Conservation (phyloP, 1,140 invertebrate genomes). For the Zaprionus nigranus region DNA sequence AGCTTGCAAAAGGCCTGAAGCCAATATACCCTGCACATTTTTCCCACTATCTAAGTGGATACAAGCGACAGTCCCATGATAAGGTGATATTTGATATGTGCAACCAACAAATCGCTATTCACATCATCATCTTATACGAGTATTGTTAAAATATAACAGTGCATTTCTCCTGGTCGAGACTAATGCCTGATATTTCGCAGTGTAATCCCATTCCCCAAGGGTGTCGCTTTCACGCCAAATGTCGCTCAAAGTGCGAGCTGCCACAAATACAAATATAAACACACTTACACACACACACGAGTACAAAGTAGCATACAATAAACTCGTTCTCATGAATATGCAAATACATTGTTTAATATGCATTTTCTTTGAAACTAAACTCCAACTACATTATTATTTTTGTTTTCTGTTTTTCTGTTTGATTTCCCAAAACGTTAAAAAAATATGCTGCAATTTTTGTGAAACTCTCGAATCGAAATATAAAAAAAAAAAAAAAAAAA, state of each 20-base stretch:
- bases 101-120: not conserved
- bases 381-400: not conserved
- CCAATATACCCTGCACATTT: not conserved
- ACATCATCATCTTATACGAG: too few species aligned
- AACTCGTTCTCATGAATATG: constrained; percentile 16
- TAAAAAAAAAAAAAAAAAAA: too few species aligned
- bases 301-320: constrained; percentile 1
- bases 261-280: not conserved
- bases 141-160: not conserved
- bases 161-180: too few species aligned
- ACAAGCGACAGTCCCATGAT: too few species aligned
- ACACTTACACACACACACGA: not conserved
- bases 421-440: not conserved
- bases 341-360: constrained; percentile 34
- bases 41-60: not conserved
- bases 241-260: not conserved
- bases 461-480: too few species aligned
- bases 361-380: constrained; percentile 11
- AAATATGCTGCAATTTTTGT: not conserved
- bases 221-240: not conserved
- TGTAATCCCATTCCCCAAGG: not conserved
- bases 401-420: too few species aligned
- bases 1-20: not conserved
- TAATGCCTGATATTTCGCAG: not conserved
- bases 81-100: not conserved